A percentile compares a stretch with the other conserved stretches of the same genome.
Conservation (phyloP, 2,113 vertebrate species). For the Cyphomyrus discorhynchus region DNA sequence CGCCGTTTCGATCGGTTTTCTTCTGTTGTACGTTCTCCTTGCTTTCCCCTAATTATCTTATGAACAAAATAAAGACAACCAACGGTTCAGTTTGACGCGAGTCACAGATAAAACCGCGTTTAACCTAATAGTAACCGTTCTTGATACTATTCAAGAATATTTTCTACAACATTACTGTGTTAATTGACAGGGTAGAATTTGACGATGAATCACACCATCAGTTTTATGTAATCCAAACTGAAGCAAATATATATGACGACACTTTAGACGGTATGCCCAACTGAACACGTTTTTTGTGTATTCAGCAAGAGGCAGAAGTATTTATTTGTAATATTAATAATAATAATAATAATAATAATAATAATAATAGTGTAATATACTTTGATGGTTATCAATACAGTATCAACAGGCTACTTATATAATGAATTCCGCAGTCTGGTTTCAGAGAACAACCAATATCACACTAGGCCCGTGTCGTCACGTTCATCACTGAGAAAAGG, state of each 20-base stretch:
- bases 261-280: not conserved
- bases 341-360: not conserved
- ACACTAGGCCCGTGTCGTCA: not conserved
- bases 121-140: not conserved
- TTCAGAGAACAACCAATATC: not conserved
- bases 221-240: slow-evolving; percentile 7
- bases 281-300: not conserved
- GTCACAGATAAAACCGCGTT: not conserved
- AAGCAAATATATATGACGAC: not conserved
- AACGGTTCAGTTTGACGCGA: not conserved
- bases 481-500: not conserved
- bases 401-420: not conserved
- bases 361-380: not conserved
- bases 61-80: not conserved
- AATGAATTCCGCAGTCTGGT: not conserved
- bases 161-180: not conserved
- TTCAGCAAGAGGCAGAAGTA: not conserved
- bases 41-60: not conserved
- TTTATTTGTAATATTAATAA: not conserved
- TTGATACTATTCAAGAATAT: not conserved
- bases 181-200: not conserved
- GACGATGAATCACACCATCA: not conserved
- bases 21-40: not conserved
- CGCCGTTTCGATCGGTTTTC: not conserved
- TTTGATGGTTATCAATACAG: not conserved